Percentiles rank a stretch among this genome's conserved stretches.
Evolutionary conservation across 1,140 invertebrate genomes (phyloP).

Genomic region (Cyphomyrmex costatus): DNA sequence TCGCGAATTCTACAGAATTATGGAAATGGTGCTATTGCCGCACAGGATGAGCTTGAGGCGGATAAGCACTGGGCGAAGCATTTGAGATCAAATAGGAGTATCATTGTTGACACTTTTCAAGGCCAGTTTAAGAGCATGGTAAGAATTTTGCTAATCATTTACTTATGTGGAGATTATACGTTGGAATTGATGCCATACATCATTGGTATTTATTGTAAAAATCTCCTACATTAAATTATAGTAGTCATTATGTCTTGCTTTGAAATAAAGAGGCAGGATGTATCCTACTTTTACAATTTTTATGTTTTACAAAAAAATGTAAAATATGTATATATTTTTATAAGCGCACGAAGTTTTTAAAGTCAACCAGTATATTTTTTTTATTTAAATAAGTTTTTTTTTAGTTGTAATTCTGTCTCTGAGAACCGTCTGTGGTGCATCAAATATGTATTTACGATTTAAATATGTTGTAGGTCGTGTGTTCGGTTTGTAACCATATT

Average conservation of each 20-base stretch:
- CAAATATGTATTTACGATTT: background rate
- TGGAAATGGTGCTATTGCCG: conserved; percentile 81
- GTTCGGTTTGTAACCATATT: conserved; percentile 89
- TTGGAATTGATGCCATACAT: conserved; percentile 70
- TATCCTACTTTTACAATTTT: conserved; percentile 70
- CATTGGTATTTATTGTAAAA: conserved; percentile 71
- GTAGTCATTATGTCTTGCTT: conserved; percentile 77
- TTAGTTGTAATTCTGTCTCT: background rate
- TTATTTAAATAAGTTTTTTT: background rate
- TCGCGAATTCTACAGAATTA: conserved; percentile 74
- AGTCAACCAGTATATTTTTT: background rate
- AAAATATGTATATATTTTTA: background rate
- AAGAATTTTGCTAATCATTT: conserved; percentile 73
- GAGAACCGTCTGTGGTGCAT: background rate
- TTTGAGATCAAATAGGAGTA: conserved; percentile 88
- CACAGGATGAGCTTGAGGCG: conserved; percentile 86
- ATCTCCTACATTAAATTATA: conserved; percentile 79
- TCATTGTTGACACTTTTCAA: conserved; percentile 91
- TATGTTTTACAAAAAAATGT: background rate
- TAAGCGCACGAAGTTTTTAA: background rate
- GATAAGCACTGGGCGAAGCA: conserved; percentile 90
- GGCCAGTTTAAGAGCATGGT: conserved; percentile 92
- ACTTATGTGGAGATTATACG: conserved; percentile 66
- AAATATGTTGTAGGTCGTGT: conserved; percentile 88
- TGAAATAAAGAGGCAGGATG: conserved; percentile 69